Percentiles rank a stretch among this genome's conserved stretches.
These are phyloP conservation scores for Tragulus kanchil DNA, from an alignment of 2,113 vertebrate species.

Conservation along the genomic window DNA sequence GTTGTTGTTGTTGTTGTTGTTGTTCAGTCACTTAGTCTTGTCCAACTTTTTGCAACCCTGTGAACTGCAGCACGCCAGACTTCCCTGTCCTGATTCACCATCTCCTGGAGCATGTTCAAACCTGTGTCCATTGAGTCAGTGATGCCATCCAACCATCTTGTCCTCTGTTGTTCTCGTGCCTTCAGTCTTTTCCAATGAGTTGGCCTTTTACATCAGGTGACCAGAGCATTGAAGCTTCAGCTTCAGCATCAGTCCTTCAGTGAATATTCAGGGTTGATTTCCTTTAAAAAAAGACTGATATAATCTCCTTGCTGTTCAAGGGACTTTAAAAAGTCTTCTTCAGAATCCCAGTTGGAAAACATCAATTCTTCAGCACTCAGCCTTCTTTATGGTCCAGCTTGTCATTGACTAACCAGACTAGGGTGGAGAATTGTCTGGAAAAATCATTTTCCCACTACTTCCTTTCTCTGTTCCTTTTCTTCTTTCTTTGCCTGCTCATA, in stretches of 20 bases:
- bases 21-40: not conserved
- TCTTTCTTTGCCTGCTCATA: conserved; percentile 32
- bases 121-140: accelerated
- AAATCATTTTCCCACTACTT: conserved; percentile 13
- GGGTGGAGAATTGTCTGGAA: conserved; percentile 66
- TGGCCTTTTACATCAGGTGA: too few species aligned
- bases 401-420: conserved; percentile 31
- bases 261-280: too few species aligned
- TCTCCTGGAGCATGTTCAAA: not conserved
- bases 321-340: too few species aligned
- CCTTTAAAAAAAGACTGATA: too few species aligned
- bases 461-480: not conserved
- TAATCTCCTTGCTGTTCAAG: too few species aligned
- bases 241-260: too few species aligned
- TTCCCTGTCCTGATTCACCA: not conserved
- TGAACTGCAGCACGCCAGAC: not conserved
- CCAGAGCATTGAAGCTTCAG: too few species aligned
- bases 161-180: not conserved
- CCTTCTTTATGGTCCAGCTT: not conserved
- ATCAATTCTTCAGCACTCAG: too few species aligned
- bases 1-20: not conserved
- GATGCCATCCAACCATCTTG: not conserved
- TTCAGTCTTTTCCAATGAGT: not conserved
- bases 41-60: not conserved
- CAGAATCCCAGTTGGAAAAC: too few species aligned